A percentile compares a stretch with the other conserved stretches of the same genome.
Conservation (phyloP, 2,888 invertebrate species). For the Coelinius sp. region DNA sequence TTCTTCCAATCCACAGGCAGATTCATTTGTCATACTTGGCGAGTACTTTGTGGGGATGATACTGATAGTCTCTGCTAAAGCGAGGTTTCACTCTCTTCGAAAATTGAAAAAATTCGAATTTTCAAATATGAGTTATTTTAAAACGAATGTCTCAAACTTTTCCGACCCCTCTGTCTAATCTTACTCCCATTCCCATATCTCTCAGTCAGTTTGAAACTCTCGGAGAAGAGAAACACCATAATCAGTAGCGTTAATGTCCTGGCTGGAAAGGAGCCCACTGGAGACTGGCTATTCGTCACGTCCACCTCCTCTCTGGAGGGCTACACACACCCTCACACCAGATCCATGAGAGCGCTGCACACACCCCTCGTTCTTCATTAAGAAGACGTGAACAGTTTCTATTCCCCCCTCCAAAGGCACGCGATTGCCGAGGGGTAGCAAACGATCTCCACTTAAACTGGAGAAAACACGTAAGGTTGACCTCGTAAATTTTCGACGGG, state of each 20-base stretch:
- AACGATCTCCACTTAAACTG: constrained; percentile 11
- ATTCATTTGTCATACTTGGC: no score
- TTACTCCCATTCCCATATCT: not conserved
- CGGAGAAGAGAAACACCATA: constrained; percentile 34
- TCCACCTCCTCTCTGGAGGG: constrained; percentile 1
- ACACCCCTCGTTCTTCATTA: constrained; percentile 44
- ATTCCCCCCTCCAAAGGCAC: constrained; percentile 25
- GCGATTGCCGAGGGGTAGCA: constrained; percentile 22
- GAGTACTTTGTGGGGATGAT: no score
- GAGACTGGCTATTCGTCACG: constrained; percentile 43
- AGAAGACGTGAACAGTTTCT: constrained; percentile 35
- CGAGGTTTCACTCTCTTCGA: no score
- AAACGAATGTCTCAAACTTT: not conserved
- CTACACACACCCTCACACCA: not conserved
- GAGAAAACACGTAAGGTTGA: constrained; percentile 32
- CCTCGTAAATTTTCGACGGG: constrained; percentile 34
- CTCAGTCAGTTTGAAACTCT: not conserved
- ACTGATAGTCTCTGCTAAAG: no score
- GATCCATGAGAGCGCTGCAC: constrained; percentile 23
- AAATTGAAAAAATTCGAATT: no score
- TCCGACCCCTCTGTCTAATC: not conserved
- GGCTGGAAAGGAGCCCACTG: constrained; percentile 45
- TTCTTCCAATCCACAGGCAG: no score
- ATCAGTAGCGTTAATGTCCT: constrained; percentile 41
- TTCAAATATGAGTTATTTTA: no score